Evolutionary conservation across 2,113 vertebrate species (phyloP), one percentile per base, ranked within the genome.

Genomic region (Apodemus sylvaticus): DNA sequence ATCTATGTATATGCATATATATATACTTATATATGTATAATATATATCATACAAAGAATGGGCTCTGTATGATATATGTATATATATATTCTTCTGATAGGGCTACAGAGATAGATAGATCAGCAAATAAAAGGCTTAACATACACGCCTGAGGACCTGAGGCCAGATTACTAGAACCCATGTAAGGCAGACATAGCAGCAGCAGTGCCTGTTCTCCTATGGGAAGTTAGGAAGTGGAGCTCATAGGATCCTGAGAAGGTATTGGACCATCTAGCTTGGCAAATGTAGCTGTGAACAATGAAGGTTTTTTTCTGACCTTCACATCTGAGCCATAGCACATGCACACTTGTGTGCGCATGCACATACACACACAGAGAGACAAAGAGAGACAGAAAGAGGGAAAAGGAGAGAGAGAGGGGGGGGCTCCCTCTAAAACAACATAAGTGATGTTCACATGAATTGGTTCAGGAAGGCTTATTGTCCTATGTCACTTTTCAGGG

Each of bases 391-490:
- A 73, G 3, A 73, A 19, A 73, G 20, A 42, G 8, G 22, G 19
- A 39, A 20, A 74, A 3, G 2, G 3, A 42, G 8, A 42, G 7
- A 42, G 7, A 22, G n/a, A 24, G 0, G 10, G 4, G 31, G 10
- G 3, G 3, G n/a, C 74, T 79, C 64, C 62, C 24, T 62, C n/a
- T 45, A 89, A 91, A 90, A 66, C 14, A 26, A 48, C 22, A 11
- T 45, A n/a, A 85, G 92, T 77, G 79, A 86, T 77, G 17, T 45
- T 91, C 45, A 42, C 29, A 85, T 9, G 10, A 51, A 51, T 48
- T 64, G 71, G 3, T 53, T 53, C 42, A 36, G 34, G n/a, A 7
- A 89, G 26, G 4, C 2, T 62, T 66, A 86, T n/a, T 76, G 68
- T 1, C 1, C 31, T 70, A 36, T 86, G 48, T 55, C 77, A 83